A percentile compares a stretch with the other conserved stretches of the same genome.
Conservation (phyloP, 2,888 invertebrate genomes). For the Incurvaria masculella region DNA sequence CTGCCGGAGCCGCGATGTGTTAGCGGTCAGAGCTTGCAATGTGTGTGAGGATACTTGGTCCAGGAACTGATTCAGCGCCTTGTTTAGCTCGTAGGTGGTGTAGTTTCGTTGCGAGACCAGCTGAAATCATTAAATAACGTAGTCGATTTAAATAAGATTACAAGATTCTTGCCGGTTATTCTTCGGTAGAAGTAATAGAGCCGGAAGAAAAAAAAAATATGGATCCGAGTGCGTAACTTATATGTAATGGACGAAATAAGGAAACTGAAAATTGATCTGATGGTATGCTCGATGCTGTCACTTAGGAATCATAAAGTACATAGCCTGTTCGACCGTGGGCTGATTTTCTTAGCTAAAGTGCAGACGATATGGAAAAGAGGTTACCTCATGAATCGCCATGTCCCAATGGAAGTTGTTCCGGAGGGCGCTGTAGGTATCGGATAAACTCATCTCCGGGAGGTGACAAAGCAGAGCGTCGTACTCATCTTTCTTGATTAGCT, state of each 20-base stretch:
- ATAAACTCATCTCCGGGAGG: constrained; percentile 32
- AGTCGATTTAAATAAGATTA: not conserved
- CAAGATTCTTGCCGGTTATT: not conserved
- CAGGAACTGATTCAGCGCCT: constrained; percentile 38
- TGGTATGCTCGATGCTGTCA: too few relatives aligned
- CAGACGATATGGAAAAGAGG: not conserved
- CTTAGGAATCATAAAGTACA: too few relatives aligned
- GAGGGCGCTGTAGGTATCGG: constrained; percentile 35
- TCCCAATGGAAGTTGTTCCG: constrained; percentile 57
- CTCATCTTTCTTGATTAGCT: constrained; percentile 50
- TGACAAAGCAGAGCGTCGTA: constrained; percentile 52
- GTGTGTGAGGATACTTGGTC: constrained; percentile 34
- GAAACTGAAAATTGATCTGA: not conserved
- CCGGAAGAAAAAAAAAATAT: too few relatives aligned
- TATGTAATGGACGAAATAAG: not conserved
- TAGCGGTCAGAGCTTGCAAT: constrained; percentile 31
- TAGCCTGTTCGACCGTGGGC: too few relatives aligned
- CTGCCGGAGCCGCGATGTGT: constrained; percentile 27
- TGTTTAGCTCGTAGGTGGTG: constrained; percentile 46
- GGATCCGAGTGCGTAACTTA: too few relatives aligned
- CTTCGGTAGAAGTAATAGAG: too few relatives aligned
- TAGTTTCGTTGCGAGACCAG: constrained; percentile 46
- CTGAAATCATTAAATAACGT: constrained; percentile 21
- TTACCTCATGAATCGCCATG: constrained; percentile 51
- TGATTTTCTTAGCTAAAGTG: not conserved